A percentile compares a stretch with the other conserved stretches of the same genome.
Evolutionary conservation across 2,888 invertebrate genomes (phyloP).

Genomic region (Thyatira batis): DNA sequence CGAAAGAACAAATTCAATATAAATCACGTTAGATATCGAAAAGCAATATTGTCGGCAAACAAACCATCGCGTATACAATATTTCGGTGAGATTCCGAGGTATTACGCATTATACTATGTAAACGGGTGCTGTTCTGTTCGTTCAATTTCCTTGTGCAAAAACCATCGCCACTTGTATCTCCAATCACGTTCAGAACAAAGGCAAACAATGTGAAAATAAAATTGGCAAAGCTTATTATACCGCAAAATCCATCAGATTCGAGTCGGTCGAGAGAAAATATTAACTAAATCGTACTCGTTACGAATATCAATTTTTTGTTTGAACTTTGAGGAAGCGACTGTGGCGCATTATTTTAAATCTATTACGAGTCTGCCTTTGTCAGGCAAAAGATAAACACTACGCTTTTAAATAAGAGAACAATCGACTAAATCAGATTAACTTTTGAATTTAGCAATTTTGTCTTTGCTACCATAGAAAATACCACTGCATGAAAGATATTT

Average conservation of each 20-base stretch:
- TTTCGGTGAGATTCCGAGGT: neutral
- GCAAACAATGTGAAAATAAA: neutral
- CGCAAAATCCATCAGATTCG: neutral
- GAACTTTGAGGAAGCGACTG: neutral
- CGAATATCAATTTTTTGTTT: neutral
- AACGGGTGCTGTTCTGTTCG: neutral
- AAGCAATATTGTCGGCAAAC: slow-evolving; percentile 1
- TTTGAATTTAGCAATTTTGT: too few species aligned
- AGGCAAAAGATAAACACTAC: neutral
- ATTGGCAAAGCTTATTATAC: neutral
- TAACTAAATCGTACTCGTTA: neutral
- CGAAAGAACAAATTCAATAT: neutral
- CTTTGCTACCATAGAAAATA: too few species aligned
- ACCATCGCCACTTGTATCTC: neutral
- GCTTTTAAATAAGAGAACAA: neutral
- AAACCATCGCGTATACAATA: neutral
- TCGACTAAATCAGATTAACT: neutral
- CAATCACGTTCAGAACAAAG: neutral
- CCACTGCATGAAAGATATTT: too few species aligned
- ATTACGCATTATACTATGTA: slow-evolving; percentile 1
- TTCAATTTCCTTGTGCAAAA: neutral
- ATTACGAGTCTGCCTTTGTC: neutral
- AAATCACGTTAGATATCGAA: neutral
- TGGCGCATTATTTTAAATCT: too few species aligned
- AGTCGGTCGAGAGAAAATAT: neutral